A percentile compares a stretch with the other conserved stretches of the same genome.
Evolutionary conservation across 2,797 vertebrate species (phyloP).

Genomic region (Enteromius afrohamiltoni): DNA sequence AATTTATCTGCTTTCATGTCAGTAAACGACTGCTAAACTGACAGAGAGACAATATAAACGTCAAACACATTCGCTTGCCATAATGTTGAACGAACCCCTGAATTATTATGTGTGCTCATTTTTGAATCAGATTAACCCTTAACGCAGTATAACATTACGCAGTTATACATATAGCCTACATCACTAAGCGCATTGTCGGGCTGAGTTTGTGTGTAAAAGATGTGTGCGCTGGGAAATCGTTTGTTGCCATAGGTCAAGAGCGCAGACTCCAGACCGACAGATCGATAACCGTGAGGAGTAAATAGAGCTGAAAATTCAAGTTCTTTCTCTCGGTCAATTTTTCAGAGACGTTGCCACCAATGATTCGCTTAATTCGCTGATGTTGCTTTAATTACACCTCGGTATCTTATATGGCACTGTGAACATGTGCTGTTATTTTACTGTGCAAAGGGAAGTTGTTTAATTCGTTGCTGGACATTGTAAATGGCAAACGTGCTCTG

Average conservation of each 20-base stretch:
- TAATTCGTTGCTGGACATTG: slow-evolving; percentile 54
- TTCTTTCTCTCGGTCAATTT: slow-evolving; percentile 56
- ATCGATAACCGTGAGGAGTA: slow-evolving; percentile 75
- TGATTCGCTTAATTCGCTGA: neutral
- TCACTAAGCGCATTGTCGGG: slow-evolving; percentile 4
- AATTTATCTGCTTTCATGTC: neutral
- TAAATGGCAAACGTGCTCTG: slow-evolving; percentile 66
- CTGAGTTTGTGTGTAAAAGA: neutral
- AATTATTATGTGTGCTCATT: neutral
- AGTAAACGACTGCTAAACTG: neutral
- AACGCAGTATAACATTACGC: too few species aligned
- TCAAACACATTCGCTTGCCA: neutral
- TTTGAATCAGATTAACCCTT: neutral
- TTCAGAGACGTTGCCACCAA: slow-evolving; percentile 6
- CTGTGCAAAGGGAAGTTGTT: slow-evolving; percentile 45
- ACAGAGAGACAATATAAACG: too few species aligned
- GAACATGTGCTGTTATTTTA: neutral
- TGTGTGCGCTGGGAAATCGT: slow-evolving; percentile 7
- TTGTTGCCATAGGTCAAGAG: slow-evolving; percentile 41
- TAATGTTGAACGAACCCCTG: neutral
- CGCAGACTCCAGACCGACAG: slow-evolving; percentile 73
- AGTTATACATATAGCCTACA: neutral
- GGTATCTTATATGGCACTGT: neutral
- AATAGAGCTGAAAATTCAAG: slow-evolving; percentile 76
- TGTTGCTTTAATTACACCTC: slow-evolving; percentile 20